Conservation (phyloP, 2,888 invertebrate species). For the Hybos culiciformis region DNA sequence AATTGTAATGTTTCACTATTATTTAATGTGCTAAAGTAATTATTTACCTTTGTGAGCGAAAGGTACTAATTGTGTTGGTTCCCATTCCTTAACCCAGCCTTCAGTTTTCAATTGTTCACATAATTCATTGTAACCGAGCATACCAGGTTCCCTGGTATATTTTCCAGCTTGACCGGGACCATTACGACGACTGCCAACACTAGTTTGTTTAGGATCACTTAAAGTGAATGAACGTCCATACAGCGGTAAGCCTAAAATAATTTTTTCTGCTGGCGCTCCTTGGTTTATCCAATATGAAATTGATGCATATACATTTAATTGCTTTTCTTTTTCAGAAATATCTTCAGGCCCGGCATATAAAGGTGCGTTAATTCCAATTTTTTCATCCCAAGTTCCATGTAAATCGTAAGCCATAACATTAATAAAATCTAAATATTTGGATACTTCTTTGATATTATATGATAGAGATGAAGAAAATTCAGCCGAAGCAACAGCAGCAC, state of each 20-base stretch:
- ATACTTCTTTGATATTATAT: slow-evolving; percentile 43
- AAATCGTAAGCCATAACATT: slow-evolving; percentile 64
- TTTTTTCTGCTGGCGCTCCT: slow-evolving; percentile 47
- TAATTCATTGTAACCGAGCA: slow-evolving; percentile 57
- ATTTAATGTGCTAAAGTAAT: no score
- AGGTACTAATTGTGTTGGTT: slow-evolving; percentile 44
- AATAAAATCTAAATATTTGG: slow-evolving; percentile 47
- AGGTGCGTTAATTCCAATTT: slow-evolving; percentile 54
- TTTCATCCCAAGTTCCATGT: slow-evolving; percentile 51
- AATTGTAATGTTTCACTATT: no score
- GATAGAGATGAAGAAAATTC: slow-evolving; percentile 39
- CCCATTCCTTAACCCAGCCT: slow-evolving; percentile 42
- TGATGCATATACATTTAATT: slow-evolving; percentile 38
- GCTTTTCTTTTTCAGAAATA: slow-evolving; percentile 22
- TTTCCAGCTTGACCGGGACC: slow-evolving; percentile 48
- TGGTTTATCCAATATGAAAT: slow-evolving; percentile 43
- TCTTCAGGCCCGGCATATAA: slow-evolving; percentile 40
- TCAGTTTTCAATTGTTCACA: slow-evolving; percentile 38
- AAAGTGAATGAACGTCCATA: slow-evolving; percentile 58
- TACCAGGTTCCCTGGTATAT: slow-evolving; percentile 48
- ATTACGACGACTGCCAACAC: slow-evolving; percentile 42
- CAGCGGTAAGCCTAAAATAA: slow-evolving; percentile 54
- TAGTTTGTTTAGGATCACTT: slow-evolving; percentile 30
- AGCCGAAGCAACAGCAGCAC: slow-evolving; percentile 46
- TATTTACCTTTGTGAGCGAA: slow-evolving; percentile 45